Conservation (phyloP, 2,113 vertebrate species). For the Cathartes aura region DNA sequence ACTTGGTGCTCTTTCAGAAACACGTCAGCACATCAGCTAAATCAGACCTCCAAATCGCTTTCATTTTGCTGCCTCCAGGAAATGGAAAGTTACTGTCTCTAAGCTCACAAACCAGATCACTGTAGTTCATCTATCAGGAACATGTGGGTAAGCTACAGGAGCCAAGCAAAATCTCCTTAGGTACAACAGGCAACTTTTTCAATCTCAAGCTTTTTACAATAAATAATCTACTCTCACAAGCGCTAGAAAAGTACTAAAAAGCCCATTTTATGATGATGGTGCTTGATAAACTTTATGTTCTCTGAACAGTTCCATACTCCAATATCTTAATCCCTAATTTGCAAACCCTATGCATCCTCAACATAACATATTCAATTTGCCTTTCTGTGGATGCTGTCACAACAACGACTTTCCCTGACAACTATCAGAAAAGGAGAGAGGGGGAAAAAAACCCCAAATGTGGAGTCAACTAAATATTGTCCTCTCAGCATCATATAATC, state of each 20-base stretch:
- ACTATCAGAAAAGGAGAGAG: not conserved
- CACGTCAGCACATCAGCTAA: not conserved
- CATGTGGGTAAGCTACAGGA: not conserved
- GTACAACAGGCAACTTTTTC: not conserved
- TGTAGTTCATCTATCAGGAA: not conserved
- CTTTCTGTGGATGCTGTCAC: not conserved
- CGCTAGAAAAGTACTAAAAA: not conserved
- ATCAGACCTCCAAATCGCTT: not conserved
- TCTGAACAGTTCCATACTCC: not conserved
- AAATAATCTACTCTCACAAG: not conserved
- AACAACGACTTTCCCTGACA: not conserved
- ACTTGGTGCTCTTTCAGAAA: not conserved
- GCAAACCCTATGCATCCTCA: not conserved
- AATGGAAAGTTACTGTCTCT: not conserved
- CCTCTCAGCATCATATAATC: not conserved
- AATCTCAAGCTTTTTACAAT: not conserved
- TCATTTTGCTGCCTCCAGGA: not conserved
- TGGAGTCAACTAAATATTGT: not conserved
- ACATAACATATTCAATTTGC: fast-evolving
- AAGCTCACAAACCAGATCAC: not conserved
- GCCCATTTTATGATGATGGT: not conserved
- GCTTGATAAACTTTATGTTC: not conserved
- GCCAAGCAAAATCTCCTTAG: not conserved
- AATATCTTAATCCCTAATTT: not conserved
- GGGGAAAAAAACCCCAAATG: not conserved